Conservation (phyloP, 2,113 vertebrate genomes). For the Microcebus lehilahytsara region DNA sequence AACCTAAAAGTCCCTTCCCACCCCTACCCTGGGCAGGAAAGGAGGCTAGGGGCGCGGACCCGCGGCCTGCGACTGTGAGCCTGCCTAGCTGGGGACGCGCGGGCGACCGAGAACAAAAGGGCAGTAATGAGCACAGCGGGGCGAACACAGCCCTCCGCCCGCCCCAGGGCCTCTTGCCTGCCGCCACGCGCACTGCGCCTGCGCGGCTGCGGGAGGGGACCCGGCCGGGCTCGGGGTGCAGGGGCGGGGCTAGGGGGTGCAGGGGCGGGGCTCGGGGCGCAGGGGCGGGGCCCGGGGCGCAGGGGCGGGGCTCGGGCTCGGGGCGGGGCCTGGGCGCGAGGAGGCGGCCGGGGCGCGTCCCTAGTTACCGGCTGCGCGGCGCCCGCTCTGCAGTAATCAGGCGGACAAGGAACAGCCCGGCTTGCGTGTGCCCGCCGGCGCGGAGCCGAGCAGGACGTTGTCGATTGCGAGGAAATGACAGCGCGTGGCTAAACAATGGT, state of each 20-base stretch:
- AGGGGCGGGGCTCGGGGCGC: accelerated
- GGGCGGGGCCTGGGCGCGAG: too few species aligned
- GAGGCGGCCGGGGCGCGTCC: background rate
- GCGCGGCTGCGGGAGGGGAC: background rate
- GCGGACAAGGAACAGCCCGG: background rate
- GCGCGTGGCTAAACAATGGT: slow-evolving; percentile 59
- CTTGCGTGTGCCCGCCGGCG: slow-evolving; percentile 44
- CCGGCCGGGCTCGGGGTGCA: background rate
- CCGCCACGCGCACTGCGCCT: background rate
- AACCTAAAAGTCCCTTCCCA: background rate
- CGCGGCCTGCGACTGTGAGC: accelerated
- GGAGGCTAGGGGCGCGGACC: too few species aligned
- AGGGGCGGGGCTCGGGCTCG: background rate
- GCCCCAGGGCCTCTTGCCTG: accelerated
- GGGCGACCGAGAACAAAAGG: slow-evolving; percentile 39
- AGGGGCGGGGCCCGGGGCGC: accelerated
- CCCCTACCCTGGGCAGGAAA: background rate
- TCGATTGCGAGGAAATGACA: slow-evolving; percentile 74
- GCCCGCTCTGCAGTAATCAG: background rate
- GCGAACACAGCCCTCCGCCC: accelerated
- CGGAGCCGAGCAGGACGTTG: slow-evolving; percentile 70
- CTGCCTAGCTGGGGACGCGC: accelerated
- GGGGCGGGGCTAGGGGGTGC: too few species aligned
- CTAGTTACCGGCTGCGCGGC: background rate
- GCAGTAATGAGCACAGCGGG: background rate